Evolutionary conservation across 2,888 invertebrate genomes (phyloP).

Genomic region (Polylopha cassiicola): DNA sequence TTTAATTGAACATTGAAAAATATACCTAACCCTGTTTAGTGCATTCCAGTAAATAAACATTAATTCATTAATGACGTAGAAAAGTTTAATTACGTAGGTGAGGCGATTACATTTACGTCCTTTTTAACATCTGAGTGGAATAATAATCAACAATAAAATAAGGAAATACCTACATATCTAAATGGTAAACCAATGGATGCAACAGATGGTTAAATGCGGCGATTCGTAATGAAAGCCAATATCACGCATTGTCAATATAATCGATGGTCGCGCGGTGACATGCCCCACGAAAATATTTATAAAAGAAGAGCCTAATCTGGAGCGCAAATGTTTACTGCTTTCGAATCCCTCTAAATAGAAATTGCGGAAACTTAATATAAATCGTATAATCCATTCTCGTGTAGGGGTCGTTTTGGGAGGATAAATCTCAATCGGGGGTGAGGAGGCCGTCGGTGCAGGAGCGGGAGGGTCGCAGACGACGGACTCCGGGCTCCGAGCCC

Average conservation of each 20-base stretch:
- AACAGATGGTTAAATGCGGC: slow-evolving; percentile 59
- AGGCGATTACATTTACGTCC: too few relatives aligned
- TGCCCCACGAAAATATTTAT: slow-evolving; percentile 63
- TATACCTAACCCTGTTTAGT: too few relatives aligned
- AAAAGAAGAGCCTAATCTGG: slow-evolving; percentile 53
- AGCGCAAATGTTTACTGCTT: slow-evolving; percentile 54
- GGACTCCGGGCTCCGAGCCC: slow-evolving; percentile 46
- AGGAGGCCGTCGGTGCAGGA: slow-evolving; percentile 44
- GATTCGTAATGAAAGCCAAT: slow-evolving; percentile 53
- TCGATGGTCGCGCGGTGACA: slow-evolving; percentile 51
- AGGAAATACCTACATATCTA: slow-evolving; percentile 7
- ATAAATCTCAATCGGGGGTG: slow-evolving; percentile 74
- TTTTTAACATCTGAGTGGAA: too few relatives aligned
- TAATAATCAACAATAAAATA: too few relatives aligned
- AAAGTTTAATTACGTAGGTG: too few relatives aligned
- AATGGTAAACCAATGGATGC: slow-evolving; percentile 19
- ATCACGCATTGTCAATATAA: slow-evolving; percentile 64
- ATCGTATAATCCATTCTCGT: slow-evolving; percentile 71
- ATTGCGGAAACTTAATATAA: slow-evolving; percentile 76
- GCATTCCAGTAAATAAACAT: too few relatives aligned
- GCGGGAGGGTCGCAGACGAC: slow-evolving; percentile 56
- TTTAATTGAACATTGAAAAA: slow-evolving; percentile 1
- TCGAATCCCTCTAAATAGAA: slow-evolving; percentile 66
- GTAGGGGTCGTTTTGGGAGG: slow-evolving; percentile 68
- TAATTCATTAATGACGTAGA: too few relatives aligned